Evolutionary conservation across 2,113 vertebrate species (phyloP), one percentile per base, ranked within the genome.

Genomic region (Lamprotornis superbus): DNA sequence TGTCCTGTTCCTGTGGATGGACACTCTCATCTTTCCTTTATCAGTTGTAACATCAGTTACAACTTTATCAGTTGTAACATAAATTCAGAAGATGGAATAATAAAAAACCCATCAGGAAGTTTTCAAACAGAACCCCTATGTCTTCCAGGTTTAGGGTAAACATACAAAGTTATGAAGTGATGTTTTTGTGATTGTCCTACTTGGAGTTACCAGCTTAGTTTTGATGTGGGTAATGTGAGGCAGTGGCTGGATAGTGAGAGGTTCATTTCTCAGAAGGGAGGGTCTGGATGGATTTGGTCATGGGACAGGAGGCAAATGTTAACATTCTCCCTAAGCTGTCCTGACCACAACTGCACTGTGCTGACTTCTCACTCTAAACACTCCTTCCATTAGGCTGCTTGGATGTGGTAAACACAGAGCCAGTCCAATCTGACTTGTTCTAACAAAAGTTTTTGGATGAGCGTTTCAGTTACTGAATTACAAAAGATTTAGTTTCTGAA

Each of bases 221-320:
- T 67, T 23, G 8, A 16, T 15, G 56, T 0, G 3, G 5, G 11
- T 40, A 79, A 80, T 0, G 0, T 24, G 60, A 65, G 57, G 31
- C 57, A 68, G 63, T 10, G 13, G 14, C 53, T 44, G 18, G 75
- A 47, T 12, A 33, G 35, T 2, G 10, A 68, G 47, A 75, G 10
- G 6, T 10, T 21, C 11, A 2, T 44, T 86, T 67, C 59, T 86
- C 39, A 37, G 35, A 59, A n/a, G 19, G 28, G n/a, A 69, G 35
- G 20, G 7, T 67, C 37, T 84, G 52, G 65, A 44, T 23, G 44
- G 27, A 33, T 39, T 70, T 24, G 5, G n/a, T n/a, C 47, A 70
- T 0, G 3, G n/a, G 59, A 60, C 64, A 60, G 3, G 7, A 91
- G 46, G 70, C 27, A 85, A 89, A 93, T 35, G 27, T 85, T 44